Conservation (phyloP, 2,113 vertebrate species). For the Oreochromis niloticus region DNA sequence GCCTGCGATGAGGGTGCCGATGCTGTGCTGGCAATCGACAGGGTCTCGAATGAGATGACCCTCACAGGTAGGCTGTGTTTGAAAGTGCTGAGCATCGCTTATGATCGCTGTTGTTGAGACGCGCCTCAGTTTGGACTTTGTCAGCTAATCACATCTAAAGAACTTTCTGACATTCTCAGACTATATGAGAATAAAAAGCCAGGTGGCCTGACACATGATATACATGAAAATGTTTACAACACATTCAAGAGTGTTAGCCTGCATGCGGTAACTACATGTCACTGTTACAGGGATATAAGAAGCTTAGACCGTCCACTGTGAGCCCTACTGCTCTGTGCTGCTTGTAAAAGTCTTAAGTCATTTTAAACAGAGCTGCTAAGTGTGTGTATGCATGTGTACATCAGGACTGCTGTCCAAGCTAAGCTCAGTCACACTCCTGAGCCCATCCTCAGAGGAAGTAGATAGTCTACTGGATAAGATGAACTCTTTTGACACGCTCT, state of each 20-base stretch:
- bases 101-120: rapidly evolving
- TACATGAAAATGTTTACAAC: neutral
- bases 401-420: neutral
- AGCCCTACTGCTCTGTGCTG: neutral
- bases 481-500: neutral
- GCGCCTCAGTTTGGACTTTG: too few relatives aligned
- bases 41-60: constrained; percentile 91
- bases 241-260: neutral
- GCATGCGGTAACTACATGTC: neutral
- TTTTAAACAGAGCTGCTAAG: too few relatives aligned
- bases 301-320: neutral
- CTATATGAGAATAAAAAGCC: neutral
- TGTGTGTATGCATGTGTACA: neutral
- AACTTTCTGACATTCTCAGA: rapidly evolving
- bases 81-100: too few relatives aligned
- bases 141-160: neutral
- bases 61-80: constrained; percentile 80
- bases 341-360: too few relatives aligned
- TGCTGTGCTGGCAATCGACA: constrained; percentile 89
- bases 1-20: constrained; percentile 90
- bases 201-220: neutral
- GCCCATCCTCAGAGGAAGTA: neutral
- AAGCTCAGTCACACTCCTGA: neutral
- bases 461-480: neutral
- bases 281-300: neutral